Conservation (phyloP, 2,797 vertebrate genomes). For the Poecilia velifera region DNA sequence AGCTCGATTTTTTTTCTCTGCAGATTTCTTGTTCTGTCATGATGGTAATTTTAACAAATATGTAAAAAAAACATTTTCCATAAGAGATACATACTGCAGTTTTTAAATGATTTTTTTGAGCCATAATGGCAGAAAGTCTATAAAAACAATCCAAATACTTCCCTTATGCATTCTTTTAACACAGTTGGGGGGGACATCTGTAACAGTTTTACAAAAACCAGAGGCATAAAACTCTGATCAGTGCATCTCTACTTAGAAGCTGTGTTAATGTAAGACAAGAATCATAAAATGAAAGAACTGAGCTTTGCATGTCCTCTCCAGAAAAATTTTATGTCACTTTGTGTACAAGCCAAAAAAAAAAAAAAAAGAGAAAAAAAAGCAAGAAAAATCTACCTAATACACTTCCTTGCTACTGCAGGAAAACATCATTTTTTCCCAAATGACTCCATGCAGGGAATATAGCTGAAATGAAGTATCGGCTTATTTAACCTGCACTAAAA, state of each 20-base stretch:
- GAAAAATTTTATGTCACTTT: not conserved
- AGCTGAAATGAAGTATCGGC: slow-evolving; percentile 6
- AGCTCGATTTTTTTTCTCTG: too few relatives aligned
- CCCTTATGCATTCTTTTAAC: not conserved
- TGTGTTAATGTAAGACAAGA: not conserved
- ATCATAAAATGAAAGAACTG: not conserved
- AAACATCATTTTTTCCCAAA: not conserved
- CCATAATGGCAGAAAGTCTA: not conserved
- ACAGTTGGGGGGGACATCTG: not conserved
- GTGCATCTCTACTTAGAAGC: not conserved
- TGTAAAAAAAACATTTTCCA: too few relatives aligned
- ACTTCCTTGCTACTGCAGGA: not conserved
- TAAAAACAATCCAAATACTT: not conserved
- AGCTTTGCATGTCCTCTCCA: not conserved
- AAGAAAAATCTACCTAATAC: not conserved
- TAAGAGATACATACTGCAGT: too few relatives aligned
- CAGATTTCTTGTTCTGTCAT: too few relatives aligned
- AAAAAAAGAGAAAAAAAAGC: not conserved
- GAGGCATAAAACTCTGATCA: not conserved
- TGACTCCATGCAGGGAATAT: slow-evolving; percentile 12
- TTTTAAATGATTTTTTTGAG: not conserved
- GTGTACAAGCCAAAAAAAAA: not conserved
- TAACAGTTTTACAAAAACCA: not conserved
- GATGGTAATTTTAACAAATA: too few relatives aligned
- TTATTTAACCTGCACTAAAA: slow-evolving; percentile 29